Evolutionary conservation across 2,888 invertebrate species (phyloP).

Genomic region (Platycheirus rosarum): DNA sequence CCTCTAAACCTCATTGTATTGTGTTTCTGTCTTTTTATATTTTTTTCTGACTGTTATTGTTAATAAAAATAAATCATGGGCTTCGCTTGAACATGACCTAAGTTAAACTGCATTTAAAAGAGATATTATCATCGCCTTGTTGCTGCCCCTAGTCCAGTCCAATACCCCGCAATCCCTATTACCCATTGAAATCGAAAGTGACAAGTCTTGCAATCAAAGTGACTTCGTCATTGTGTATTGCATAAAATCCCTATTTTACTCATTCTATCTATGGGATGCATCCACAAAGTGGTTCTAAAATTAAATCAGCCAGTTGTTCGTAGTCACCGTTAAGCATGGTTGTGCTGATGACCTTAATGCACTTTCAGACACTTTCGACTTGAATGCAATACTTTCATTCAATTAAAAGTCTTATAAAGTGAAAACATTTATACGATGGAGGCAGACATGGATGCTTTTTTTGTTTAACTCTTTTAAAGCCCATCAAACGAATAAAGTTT

Average conservation of each 20-base stretch:
- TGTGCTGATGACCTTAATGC: conserved; percentile 43
- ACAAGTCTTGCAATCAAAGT: conserved; percentile 7
- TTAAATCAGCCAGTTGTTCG: conserved; percentile 32
- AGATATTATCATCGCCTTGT: conserved; percentile 18
- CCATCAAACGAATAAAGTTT: background rate
- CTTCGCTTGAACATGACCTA: conserved; percentile 54
- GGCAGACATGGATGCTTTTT: background rate
- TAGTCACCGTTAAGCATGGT: conserved; percentile 20
- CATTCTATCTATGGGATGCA: conserved; percentile 13
- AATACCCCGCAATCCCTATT: no score
- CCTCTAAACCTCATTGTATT: no score
- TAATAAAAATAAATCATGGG: conserved; percentile 36
- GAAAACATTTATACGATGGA: conserved; percentile 25
- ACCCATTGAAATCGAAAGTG: conserved; percentile 46
- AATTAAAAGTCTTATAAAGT: no score
- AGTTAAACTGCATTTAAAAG: conserved; percentile 41
- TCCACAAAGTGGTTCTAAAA: conserved; percentile 29
- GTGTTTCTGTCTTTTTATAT: no score
- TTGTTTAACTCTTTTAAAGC: background rate
- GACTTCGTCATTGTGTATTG: conserved; percentile 30
- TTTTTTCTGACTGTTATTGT: conserved; percentile 7
- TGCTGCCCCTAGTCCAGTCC: background rate
- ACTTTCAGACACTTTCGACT: conserved; percentile 45
- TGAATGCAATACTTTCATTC: conserved; percentile 46
- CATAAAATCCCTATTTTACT: conserved; percentile 20